Base-by-base conservation (phyloP, 2,888 invertebrate species). In the Drosophila quinaria region DNA sequence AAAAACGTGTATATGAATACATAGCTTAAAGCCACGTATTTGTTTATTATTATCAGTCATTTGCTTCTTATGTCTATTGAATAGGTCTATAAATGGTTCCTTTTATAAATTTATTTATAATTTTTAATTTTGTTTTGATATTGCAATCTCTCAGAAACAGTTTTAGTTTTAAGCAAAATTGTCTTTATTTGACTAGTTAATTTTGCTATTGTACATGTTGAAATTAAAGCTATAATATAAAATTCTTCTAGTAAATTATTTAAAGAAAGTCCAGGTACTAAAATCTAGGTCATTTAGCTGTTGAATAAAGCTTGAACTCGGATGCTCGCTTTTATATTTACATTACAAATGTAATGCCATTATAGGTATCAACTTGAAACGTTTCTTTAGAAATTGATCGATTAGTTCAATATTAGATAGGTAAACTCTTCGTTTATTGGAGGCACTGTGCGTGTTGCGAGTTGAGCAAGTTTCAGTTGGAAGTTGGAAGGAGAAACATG, bases 401-500 rank as follows among this genome's bases (percentile, higher is more conserved):
- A 44, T 1, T 8, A 8, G 22, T 13, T 44, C 6, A 13, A n/a
- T 11, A 44, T 13, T 22, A n/a, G 31, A 31, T 49, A 42, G 17
- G 9, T 5, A 37, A 37, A 37, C 35, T n/a, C 15, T 39, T 8
- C 17, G 9, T 39, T 10, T 31, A 31, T 35, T 15, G 10, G 41
- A 2, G 41, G 0, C 17, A 10, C 10, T 19, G 33, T 15, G 10
- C 15, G 31, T 19, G 6, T n/a, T 11, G 29, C 31, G 19, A 42
- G 41, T 42, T 42, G n/a, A 11, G 31, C 54, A 33, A 42, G 42
- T 54, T 54, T 9, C 5, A 42, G 31, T 41, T 11, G 9, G 19
- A 11, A n/a, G 15, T 41, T 11, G 9, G n/a, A 11, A n/a, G 15
- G 10, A 35, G 42, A 1, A 11, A 6, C n/a, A 37, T 61, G 22